Conservation (phyloP, 2,113 vertebrate species). For the Tiliqua scincoides region DNA sequence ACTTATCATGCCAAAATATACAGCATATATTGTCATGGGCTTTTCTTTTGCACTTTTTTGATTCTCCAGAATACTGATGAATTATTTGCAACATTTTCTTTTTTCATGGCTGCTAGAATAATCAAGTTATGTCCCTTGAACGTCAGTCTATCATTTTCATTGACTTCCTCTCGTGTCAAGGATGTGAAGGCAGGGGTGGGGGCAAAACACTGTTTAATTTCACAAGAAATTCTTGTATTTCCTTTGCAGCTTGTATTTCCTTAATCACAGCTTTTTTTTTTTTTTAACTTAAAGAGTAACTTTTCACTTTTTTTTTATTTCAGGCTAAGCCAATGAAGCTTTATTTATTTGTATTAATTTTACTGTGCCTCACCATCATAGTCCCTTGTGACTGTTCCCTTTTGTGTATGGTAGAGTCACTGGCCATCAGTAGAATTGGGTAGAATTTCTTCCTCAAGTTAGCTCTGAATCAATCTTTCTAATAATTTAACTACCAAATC, state of each 20-base stretch:
- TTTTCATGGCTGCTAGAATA: slow-evolving; percentile 67
- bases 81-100: slow-evolving; percentile 72
- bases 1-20: slow-evolving; percentile 69
- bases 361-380: slow-evolving; percentile 51
- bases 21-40: slow-evolving; percentile 69
- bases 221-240: slow-evolving; percentile 57
- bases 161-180: slow-evolving; percentile 57
- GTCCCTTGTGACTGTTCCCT: slow-evolving; percentile 57
- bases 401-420: not conserved
- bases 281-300: slow-evolving; percentile 61
- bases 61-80: slow-evolving; percentile 69
- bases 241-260: slow-evolving; percentile 58
- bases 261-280: slow-evolving; percentile 67
- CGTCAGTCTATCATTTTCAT: slow-evolving; percentile 68
- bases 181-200: slow-evolving; percentile 16
- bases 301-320: slow-evolving; percentile 63
- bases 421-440: slow-evolving; percentile 45
- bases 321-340: slow-evolving; percentile 65
- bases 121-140: slow-evolving; percentile 70
- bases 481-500: no score
- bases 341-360: slow-evolving; percentile 57
- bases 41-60: slow-evolving; percentile 55
- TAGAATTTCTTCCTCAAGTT: slow-evolving; percentile 33
- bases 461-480: not conserved
- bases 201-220: slow-evolving; percentile 65